Evolutionary conservation across 2,113 vertebrate species (phyloP).

Genomic region (Microcebus tavaratra): DNA sequence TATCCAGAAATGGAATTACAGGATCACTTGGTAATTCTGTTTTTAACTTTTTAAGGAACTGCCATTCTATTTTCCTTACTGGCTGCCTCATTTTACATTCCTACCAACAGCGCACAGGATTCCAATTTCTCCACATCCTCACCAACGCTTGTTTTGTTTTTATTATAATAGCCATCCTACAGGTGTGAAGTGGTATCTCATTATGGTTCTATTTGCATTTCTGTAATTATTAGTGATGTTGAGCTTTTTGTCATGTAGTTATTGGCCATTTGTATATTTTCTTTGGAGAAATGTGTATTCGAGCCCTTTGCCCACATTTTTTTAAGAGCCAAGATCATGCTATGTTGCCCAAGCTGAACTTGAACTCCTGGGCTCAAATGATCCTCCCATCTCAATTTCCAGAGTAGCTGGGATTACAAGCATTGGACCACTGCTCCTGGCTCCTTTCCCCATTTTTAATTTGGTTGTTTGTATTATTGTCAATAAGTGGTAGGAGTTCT

Average conservation of each 20-base stretch:
- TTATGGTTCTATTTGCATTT: too few relatives aligned
- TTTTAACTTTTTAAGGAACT: neutral
- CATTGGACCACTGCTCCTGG: neutral
- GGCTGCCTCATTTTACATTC: too few relatives aligned
- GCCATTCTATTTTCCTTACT: neutral
- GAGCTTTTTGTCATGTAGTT: too few relatives aligned
- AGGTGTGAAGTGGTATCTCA: too few relatives aligned
- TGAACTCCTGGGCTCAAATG: neutral
- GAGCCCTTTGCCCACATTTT: too few relatives aligned
- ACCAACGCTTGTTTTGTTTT: too few relatives aligned
- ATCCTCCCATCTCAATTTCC: neutral
- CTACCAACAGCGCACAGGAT: too few relatives aligned
- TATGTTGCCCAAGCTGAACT: neutral
- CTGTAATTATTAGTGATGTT: too few relatives aligned
- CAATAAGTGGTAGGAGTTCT: neutral
- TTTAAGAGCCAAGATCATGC: neutral
- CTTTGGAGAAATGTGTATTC: too few relatives aligned
- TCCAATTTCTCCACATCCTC: too few relatives aligned
- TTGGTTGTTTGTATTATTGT: neutral
- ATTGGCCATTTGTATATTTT: too few relatives aligned
- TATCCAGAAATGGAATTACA: neutral
- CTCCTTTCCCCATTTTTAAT: neutral
- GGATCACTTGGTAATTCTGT: neutral
- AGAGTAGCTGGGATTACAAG: neutral
- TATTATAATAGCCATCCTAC: too few relatives aligned